These are phyloP conservation scores for Psylliodes chrysocephalus DNA, from an alignment of 2,888 invertebrate genomes.

Conservation along the genomic window DNA sequence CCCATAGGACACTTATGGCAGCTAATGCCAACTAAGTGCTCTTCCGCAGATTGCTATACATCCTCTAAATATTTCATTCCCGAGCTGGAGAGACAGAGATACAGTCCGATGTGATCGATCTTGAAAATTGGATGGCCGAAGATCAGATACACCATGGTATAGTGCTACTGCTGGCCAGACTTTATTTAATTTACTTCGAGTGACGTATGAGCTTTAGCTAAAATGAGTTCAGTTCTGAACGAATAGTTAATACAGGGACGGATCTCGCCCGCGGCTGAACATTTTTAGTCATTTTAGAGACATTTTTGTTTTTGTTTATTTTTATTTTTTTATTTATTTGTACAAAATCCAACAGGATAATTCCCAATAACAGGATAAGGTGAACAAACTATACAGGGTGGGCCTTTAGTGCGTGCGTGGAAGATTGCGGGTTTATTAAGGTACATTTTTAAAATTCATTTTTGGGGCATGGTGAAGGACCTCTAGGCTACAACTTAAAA, in stretches of 20 bases:
- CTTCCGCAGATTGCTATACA: constrained; percentile 62
- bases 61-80: constrained; percentile 63
- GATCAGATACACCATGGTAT: constrained; percentile 57
- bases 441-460: no score
- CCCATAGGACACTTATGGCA: constrained; percentile 51
- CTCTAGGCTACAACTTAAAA: no score
- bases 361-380: no score
- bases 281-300: no score
- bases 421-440: no score
- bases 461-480: no score
- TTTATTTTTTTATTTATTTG: not conserved
- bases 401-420: no score
- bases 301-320: no score
- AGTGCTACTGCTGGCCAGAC: constrained; percentile 50
- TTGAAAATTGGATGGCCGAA: constrained; percentile 59
- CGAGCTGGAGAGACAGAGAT: constrained; percentile 47
- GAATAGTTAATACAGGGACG: constrained; percentile 43
- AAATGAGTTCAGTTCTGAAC: constrained; percentile 59
- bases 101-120: constrained; percentile 58
- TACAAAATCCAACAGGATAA: no score
- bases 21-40: constrained; percentile 63
- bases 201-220: constrained; percentile 61
- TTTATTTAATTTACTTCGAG: constrained; percentile 62
- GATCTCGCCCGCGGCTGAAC: not conserved
- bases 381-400: no score